These are phyloP conservation scores for Drosophila pseudotalamancana DNA, from an alignment of 2,888 invertebrate genomes.

Conservation along the genomic window DNA sequence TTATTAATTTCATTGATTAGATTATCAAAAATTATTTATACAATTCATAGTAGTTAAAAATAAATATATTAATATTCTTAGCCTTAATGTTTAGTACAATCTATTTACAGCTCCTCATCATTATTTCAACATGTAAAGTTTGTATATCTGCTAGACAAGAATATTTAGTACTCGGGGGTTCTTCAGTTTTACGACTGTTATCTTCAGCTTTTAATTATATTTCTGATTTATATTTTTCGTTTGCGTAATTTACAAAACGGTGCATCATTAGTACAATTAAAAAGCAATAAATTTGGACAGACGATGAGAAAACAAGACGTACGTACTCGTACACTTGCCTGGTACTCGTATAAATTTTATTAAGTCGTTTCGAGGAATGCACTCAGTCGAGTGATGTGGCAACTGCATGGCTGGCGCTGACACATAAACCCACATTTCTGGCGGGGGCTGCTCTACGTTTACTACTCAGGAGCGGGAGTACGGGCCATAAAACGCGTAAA, in stretches of 20 bases:
- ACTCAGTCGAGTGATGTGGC: conserved; percentile 39
- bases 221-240: conserved; percentile 61
- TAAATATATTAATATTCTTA: neutral
- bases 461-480: neutral
- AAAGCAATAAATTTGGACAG: conserved; percentile 65
- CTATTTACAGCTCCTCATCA: conserved; percentile 16
- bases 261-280: conserved; percentile 79
- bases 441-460: conserved; percentile 9
- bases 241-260: conserved; percentile 69
- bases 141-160: conserved; percentile 32
- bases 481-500: conserved; percentile 55
- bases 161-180: conserved; percentile 13
- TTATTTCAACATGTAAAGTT: neutral
- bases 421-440: conserved; percentile 64
- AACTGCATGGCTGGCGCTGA: conserved; percentile 32
- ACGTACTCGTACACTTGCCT: conserved; percentile 36
- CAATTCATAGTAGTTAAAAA: neutral
- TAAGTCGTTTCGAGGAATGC: conserved; percentile 67
- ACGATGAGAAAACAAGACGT: conserved; percentile 15
- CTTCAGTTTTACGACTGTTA: conserved; percentile 32
- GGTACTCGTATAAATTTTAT: conserved; percentile 75
- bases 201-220: conserved; percentile 40
- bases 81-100: neutral
- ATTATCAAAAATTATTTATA: no score
- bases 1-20: no score